Base-by-base conservation (phyloP, 2,888 invertebrate species). In the Himalopsyche tibetana region DNA sequence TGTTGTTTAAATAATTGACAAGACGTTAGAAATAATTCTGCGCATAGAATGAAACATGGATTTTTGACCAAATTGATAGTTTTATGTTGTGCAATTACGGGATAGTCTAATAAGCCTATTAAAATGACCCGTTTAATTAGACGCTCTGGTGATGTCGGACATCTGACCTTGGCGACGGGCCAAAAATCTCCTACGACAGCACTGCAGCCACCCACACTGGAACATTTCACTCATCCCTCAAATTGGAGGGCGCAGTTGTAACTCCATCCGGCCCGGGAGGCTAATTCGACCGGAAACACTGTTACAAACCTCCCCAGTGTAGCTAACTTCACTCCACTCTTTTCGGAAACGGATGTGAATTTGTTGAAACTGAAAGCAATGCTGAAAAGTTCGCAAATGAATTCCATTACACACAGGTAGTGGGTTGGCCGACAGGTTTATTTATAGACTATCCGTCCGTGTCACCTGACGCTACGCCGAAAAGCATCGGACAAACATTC, bases 211-310 rank as follows among this genome's bases (percentile, higher is more conserved):
- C 36, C 36, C 74, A 36, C 15, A 74, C 74, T 36, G 74, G 12
- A 38, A 36, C 74, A 51, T 51, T 51, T 51, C 51, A 74, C 74
- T 74, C 74, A 36, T 74, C 74, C 74, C 74, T 74, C 36, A 15
- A 38, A 36, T 15, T 5, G 74, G 11, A 36, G 74, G 74, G 74
- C 74, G 15, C 74, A 74, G 74, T 74, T 74, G 74, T 74, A 74
- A 74, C 74, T 74, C 74, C 74, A 74, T 74, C 74, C 74, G 74
- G 74, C 74, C 74, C 74, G 36, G 74, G 74, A 74, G 74, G 74
- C 74, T 74, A 74, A 74, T 74, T 74, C 74, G 74, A 74, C 74
- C 74, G 74, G 74, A 74, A 74, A 74, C 74, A 74, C 74, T 74
- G 74, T 36, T 74, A 74, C 74, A 74, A 74, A 74, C 74, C 74